Base-by-base conservation (phyloP, 1,140 invertebrate species). In the Ceratosolen solmsi region DNA sequence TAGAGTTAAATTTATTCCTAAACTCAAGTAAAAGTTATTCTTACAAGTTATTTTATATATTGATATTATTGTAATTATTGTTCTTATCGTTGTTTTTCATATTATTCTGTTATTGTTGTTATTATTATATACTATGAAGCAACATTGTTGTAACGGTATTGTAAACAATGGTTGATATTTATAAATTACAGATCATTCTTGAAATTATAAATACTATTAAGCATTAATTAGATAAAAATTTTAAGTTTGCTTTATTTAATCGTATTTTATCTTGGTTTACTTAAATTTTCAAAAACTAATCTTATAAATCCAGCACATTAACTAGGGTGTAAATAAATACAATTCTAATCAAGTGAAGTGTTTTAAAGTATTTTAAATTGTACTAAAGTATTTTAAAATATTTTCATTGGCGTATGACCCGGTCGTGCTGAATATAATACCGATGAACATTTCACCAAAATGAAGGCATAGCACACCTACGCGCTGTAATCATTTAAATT, bases 341-440 rank as follows among this genome's bases (percentile, higher is more conserved):
- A n/a, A n/a, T n/a, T 60, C 8, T 76, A 63, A 63, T 76, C 74
- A 76, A 63, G 74, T 63, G 20, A 63, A 63, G 58, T 63, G 38
- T 76, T 38, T 30, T 41, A 17, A 60, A 25, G 1, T 22, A 22
- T 8, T 36, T 41, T 75, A n/a, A 74, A 74, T n/a, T n/a, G 38
- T 76, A 60, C 54, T 41, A 17, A 60, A 25, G 1, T 22, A 22
- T 8, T 36, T 41, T 75, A n/a, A 74, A 74, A 58, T 30, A 41
- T 13, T 60, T 56, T 75, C 4, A 58, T 58, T 75, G 54, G 51
- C 20, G 3, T 15, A 20, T 75, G 54, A n/a, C 56, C 20, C 15
- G 13, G 9, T 46, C 8, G 20, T 5, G 36, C 68, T 9, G 4
- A 36, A 11, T 33, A 38, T 38, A 41, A 41, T 33, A 60, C 20